Conservation (phyloP, 2,797 vertebrate species). For the Pseudochirops cupreus region DNA sequence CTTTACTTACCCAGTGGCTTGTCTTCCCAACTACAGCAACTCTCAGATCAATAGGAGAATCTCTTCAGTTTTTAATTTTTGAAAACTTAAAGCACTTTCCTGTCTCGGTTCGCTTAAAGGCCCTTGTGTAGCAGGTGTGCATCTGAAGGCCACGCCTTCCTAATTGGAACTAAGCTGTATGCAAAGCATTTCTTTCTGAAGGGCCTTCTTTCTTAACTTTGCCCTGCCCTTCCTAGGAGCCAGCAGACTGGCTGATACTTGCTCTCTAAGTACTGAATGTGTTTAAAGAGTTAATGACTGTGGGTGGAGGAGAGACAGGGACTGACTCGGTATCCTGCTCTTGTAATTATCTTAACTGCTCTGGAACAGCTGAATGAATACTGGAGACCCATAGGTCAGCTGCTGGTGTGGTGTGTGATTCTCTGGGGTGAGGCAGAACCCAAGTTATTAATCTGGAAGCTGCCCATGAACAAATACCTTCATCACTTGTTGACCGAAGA, state of each 20-base stretch:
- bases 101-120: neutral
- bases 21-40: neutral
- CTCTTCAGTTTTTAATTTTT: neutral
- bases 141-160: neutral
- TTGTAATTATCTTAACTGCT: conserved; percentile 51
- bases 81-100: neutral
- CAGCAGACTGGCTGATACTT: neutral
- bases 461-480: conserved; percentile 82
- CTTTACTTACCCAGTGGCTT: neutral
- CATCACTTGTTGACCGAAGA: conserved; percentile 60
- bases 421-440: neutral
- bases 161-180: neutral
- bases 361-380: neutral
- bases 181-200: neutral
- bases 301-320: conserved; percentile 62
- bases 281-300: neutral
- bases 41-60: neutral
- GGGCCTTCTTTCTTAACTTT: neutral
- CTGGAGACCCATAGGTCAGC: conserved; percentile 44
- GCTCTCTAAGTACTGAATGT: neutral
- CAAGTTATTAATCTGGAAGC: conserved; percentile 43
- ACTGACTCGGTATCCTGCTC: conserved; percentile 42
- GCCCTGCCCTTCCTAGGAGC: neutral
- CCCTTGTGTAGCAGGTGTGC: neutral
- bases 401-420: neutral